phyloP scores from a whole-genome alignment of 2,113 vertebrate species.

The Procavia capensis region DNA sequence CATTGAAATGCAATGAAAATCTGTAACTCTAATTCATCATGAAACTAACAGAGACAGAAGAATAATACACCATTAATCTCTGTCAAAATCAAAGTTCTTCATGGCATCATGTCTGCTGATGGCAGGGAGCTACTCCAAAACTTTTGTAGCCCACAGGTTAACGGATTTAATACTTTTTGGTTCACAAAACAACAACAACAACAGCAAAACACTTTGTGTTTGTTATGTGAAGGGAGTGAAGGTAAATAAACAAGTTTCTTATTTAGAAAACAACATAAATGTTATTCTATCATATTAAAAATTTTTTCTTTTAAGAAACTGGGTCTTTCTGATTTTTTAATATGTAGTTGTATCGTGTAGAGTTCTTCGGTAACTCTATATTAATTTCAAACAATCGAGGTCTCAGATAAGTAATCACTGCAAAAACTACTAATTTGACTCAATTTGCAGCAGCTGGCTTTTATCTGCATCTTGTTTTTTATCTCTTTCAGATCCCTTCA shows the following conservation, averaged over 20 bases:
- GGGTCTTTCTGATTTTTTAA: neutral
- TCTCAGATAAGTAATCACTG: neutral
- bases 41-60: constrained; percentile 61
- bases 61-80: constrained; percentile 70
- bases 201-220: neutral
- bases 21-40: constrained; percentile 72
- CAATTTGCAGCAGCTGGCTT: neutral
- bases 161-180: neutral
- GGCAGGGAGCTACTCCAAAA: neutral
- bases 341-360: neutral
- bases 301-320: neutral
- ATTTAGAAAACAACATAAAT: neutral
- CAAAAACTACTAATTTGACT: neutral
- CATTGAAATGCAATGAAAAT: constrained; percentile 81
- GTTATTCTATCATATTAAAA: constrained; percentile 19
- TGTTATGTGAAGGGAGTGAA: neutral
- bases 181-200: neutral
- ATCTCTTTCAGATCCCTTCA: neutral
- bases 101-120: neutral
- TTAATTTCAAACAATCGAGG: constrained; percentile 9
- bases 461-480: constrained; percentile 40
- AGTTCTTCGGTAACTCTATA: neutral
- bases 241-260: neutral
- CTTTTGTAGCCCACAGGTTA: neutral
- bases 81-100: constrained; percentile 22